Percentiles rank a stretch among this genome's conserved stretches.
Evolutionary conservation across 2,888 invertebrate species (phyloP).

Genomic region (Lottia gigantea): DNA sequence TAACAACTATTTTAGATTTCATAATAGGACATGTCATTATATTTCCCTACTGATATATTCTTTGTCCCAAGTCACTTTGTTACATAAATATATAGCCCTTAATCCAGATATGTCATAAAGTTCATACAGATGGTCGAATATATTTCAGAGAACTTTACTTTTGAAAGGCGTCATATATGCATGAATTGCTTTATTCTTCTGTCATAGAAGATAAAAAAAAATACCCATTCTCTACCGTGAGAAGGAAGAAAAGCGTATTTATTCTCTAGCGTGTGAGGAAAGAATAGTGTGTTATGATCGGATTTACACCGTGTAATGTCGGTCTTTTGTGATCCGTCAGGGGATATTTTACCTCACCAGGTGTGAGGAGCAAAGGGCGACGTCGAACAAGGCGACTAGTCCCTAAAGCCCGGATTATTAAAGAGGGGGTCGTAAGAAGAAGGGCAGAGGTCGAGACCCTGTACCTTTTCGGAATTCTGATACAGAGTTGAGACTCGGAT

Average conservation of each 20-base stretch:
- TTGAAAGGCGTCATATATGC: conserved; percentile 1
- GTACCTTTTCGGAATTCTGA: neutral
- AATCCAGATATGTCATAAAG: neutral
- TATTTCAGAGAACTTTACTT: neutral
- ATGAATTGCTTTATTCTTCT: conserved; percentile 2
- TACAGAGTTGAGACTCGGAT: neutral
- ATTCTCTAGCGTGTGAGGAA: conserved; percentile 7
- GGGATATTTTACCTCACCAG: neutral
- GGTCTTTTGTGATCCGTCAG: neutral
- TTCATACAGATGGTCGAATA: conserved; percentile 1
- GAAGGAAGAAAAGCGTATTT: conserved; percentile 5
- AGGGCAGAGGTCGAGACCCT: conserved; percentile 1
- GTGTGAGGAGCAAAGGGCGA: conserved; percentile 8
- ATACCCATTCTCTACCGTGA: neutral
- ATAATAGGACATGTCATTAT: no score
- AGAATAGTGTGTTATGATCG: conserved; percentile 8
- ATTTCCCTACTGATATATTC: no score
- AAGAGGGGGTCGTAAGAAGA: conserved; percentile 1
- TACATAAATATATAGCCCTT: no score
- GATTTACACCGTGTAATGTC: conserved; percentile 11
- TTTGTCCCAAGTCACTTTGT: no score
- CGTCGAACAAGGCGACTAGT: neutral
- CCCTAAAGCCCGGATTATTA: conserved; percentile 4
- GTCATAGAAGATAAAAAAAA: conserved; percentile 2
- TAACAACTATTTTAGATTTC: no score